These are phyloP conservation scores for Mallotus villosus DNA, from an alignment of 2,797 vertebrate species.

Conservation along the genomic window DNA sequence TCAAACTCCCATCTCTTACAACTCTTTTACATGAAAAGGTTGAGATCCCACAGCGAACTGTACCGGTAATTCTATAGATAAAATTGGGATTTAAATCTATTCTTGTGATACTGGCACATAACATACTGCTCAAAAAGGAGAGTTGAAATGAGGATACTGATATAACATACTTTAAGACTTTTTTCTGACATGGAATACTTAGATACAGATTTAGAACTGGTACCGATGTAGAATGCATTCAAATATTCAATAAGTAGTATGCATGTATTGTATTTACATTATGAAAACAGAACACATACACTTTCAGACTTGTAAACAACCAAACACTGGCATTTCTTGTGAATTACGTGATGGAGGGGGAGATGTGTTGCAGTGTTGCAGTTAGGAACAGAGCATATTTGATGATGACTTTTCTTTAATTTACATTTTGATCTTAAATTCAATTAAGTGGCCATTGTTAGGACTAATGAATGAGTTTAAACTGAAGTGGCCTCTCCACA, in stretches of 20 bases:
- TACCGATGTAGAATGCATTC: too few species aligned
- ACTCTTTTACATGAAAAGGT: too few species aligned
- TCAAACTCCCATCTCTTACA: too few species aligned
- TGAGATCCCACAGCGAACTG: conserved; percentile 48
- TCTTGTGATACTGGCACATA: conserved; percentile 41
- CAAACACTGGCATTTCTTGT: too few species aligned
- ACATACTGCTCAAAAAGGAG: conserved; percentile 30
- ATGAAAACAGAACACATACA: neutral
- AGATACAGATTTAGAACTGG: too few species aligned
- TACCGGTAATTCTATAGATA: conserved; percentile 59
- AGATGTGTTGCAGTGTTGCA: neutral
- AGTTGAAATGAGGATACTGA: conserved; percentile 34
- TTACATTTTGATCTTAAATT: neutral
- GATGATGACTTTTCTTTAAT: neutral
- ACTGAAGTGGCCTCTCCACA: conserved; percentile 5
- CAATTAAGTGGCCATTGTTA: conserved; percentile 12
- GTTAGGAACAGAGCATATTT: neutral
- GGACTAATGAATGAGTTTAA: conserved; percentile 9
- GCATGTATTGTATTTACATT: neutral
- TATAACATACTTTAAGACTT: neutral
- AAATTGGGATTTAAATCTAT: conserved; percentile 63
- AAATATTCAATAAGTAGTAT: too few species aligned
- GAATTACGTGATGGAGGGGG: too few species aligned
- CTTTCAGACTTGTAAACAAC: too few species aligned
- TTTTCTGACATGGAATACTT: too few species aligned